A percentile compares a stretch with the other conserved stretches of the same genome.
phyloP scores from a whole-genome alignment of 2,113 vertebrate species.

The Dinomys branickii region DNA sequence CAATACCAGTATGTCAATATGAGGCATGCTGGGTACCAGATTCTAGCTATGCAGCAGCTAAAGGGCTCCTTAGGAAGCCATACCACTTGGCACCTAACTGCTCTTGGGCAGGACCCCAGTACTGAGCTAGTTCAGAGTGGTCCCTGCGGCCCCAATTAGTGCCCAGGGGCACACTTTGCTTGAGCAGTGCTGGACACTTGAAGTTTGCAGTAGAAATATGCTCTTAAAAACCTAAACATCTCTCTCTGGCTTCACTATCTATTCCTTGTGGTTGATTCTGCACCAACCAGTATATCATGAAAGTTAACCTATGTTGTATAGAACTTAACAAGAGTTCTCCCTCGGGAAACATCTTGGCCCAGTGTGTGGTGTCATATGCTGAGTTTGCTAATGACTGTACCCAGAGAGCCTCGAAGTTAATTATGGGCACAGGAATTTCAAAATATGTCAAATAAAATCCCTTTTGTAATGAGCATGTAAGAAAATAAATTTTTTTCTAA shows the following conservation, averaged over 20 bases:
- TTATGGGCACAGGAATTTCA: not conserved
- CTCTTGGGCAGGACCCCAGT: rapidly evolving
- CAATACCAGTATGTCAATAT: not conserved
- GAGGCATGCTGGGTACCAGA: not conserved
- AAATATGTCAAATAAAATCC: not conserved
- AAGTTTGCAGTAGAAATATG: not conserved
- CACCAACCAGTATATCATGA: not conserved
- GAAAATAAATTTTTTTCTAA: not conserved
- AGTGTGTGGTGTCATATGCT: rapidly evolving
- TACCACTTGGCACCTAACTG: not conserved
- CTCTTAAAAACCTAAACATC: not conserved
- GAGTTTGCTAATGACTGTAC: not conserved
- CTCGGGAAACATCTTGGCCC: not conserved
- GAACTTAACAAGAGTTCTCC: not conserved
- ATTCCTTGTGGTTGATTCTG: not conserved
- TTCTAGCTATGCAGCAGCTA: not conserved
- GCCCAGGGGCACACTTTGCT: not conserved
- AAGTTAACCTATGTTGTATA: not conserved
- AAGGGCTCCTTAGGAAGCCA: not conserved
- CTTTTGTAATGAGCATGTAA: not conserved
- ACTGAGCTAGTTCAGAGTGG: not conserved
- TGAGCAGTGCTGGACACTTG: too few relatives aligned
- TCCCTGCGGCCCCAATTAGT: not conserved
- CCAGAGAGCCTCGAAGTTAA: not conserved
- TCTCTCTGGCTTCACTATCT: not conserved